These are phyloP conservation scores for Pecten maximus DNA, from an alignment of 2,888 invertebrate genomes.

Conservation along the genomic window DNA sequence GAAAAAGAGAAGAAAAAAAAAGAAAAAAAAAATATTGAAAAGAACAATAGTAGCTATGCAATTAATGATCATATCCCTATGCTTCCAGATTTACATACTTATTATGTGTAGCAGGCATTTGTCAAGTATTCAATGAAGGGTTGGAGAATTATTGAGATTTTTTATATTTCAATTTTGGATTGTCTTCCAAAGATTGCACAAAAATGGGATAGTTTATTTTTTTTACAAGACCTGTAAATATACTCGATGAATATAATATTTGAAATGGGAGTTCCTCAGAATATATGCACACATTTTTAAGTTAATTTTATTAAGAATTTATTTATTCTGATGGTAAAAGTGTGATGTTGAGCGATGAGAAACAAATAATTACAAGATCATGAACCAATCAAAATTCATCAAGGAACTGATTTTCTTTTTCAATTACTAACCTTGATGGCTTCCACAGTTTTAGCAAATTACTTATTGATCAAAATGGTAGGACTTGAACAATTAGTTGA, in stretches of 20 bases:
- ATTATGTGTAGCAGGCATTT: constrained; percentile 10
- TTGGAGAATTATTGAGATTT: constrained; percentile 30
- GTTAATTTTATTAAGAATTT: not conserved
- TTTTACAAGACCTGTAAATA: constrained; percentile 31
- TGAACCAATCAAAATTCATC: constrained; percentile 18
- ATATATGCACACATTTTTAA: constrained; percentile 11
- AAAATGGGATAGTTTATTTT: constrained; percentile 29
- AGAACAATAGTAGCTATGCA: constrained; percentile 33
- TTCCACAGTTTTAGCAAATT: not conserved
- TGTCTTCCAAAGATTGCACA: constrained; percentile 33
- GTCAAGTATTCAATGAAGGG: not conserved
- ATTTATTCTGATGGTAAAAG: not conserved
- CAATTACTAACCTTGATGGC: not conserved
- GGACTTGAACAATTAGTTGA: not conserved
- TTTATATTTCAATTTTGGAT: constrained; percentile 35
- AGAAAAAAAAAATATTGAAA: not conserved
- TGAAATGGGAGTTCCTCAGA: constrained; percentile 29
- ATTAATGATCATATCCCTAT: not conserved
- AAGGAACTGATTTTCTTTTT: not conserved
- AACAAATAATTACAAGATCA: not conserved
- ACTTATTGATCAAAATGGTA: not conserved
- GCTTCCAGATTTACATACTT: not conserved
- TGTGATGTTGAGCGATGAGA: not conserved
- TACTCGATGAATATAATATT: constrained; percentile 23
- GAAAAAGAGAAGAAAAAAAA: not conserved